Conservation (phyloP, 2,888 invertebrate genomes). For the Monopis laevigella region DNA sequence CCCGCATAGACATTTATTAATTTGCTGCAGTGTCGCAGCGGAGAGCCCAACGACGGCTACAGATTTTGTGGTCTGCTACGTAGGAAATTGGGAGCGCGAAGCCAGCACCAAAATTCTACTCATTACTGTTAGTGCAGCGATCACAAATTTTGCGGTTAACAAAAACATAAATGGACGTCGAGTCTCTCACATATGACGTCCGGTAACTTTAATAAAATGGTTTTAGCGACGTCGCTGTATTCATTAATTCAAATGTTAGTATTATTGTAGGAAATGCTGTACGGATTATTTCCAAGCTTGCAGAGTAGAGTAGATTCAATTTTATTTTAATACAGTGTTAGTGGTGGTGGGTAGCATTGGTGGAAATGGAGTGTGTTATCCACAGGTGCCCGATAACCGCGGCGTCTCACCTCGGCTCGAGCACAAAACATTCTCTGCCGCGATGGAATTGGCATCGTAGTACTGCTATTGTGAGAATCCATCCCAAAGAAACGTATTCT, state of each 20-base stretch:
- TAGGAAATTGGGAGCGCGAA: slow-evolving; percentile 34
- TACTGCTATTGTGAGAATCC: too few relatives aligned
- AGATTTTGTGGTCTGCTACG: slow-evolving; percentile 40
- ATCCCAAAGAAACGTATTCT: too few relatives aligned
- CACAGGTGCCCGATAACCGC: slow-evolving; percentile 55
- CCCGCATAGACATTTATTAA: slow-evolving; percentile 43
- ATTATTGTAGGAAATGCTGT: too few relatives aligned
- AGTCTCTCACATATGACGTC: slow-evolving; percentile 6
- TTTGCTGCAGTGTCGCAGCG: slow-evolving; percentile 29
- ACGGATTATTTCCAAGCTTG: too few relatives aligned
- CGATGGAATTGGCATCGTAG: slow-evolving; percentile 51
- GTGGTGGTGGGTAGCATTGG: slow-evolving; percentile 25
- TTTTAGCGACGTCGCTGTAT: background rate
- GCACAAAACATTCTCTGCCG: slow-evolving; percentile 21
- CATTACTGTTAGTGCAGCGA: slow-evolving; percentile 5
- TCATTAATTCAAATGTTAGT: too few relatives aligned
- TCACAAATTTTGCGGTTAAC: slow-evolving; percentile 11
- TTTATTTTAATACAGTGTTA: slow-evolving; percentile 12
- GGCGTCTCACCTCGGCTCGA: slow-evolving; percentile 17
- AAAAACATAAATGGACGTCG: slow-evolving; percentile 9
- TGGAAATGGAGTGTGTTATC: slow-evolving; percentile 46
- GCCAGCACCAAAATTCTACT: slow-evolving; percentile 11
- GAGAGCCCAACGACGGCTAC: slow-evolving; percentile 37
- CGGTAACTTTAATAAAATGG: background rate
- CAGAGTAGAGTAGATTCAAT: slow-evolving; percentile 12